A percentile compares a stretch with the other conserved stretches of the same genome.
phyloP scores from a whole-genome alignment of 2,797 vertebrate genomes.

The Danio albolineatus region DNA sequence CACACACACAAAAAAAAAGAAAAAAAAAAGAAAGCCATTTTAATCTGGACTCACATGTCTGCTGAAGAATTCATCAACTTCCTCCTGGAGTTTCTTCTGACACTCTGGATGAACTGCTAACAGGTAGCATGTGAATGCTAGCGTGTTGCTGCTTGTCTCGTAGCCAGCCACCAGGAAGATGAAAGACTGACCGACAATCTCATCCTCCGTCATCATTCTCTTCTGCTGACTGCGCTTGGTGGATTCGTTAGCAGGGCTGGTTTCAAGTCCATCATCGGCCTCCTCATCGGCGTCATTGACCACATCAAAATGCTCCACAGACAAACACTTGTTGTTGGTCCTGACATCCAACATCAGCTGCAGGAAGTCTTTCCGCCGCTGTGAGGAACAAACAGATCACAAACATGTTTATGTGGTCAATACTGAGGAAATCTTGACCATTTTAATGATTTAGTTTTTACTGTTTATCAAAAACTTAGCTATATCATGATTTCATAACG shows the following conservation, averaged over 20 bases:
- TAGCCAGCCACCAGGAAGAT: slow-evolving; percentile 92
- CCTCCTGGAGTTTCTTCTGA: slow-evolving; percentile 83
- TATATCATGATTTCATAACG: too few species aligned
- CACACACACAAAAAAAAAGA: too few species aligned
- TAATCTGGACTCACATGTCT: slow-evolving; percentile 82
- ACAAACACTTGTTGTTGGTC: slow-evolving; percentile 57
- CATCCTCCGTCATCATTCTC: slow-evolving; percentile 85
- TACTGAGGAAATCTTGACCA: neutral
- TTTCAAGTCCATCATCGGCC: neutral
- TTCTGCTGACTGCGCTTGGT: slow-evolving; percentile 59
- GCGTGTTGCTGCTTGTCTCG: slow-evolving; percentile 87
- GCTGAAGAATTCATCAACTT: slow-evolving; percentile 86
- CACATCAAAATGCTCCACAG: slow-evolving; percentile 74
- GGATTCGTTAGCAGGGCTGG: slow-evolving; percentile 2
- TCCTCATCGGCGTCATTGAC: slow-evolving; percentile 66
- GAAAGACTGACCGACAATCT: slow-evolving; percentile 91
- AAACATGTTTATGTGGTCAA: neutral
- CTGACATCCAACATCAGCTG: slow-evolving; percentile 89
- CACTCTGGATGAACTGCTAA: slow-evolving; percentile 86
- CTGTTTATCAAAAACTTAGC: too few species aligned
- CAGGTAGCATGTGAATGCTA: slow-evolving; percentile 89
- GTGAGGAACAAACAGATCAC: slow-evolving; percentile 5
- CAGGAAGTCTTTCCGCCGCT: slow-evolving; percentile 92
- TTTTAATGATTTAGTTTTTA: too few species aligned
- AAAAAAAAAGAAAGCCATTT: neutral